A percentile compares a stretch with the other conserved stretches of the same genome.
Evolutionary conservation across 30 jellyfish, hydroid and myxozoan genomes (phyloP).

Genomic region (Hydractinia symbiolongicarpus): DNA sequence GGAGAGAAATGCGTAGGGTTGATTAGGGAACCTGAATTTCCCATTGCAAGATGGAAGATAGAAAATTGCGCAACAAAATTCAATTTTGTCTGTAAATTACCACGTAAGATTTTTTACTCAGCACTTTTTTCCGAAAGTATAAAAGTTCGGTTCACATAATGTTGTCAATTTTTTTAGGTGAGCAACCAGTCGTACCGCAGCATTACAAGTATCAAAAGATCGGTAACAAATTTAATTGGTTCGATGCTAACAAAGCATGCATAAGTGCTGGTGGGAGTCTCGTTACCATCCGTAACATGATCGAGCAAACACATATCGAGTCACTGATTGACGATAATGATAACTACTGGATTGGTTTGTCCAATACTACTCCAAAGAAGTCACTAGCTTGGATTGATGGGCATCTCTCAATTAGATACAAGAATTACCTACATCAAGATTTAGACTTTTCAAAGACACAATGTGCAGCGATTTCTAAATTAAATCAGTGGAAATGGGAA

Average conservation of each 20-base stretch:
- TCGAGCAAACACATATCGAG: not conserved
- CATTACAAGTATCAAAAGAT: not conserved
- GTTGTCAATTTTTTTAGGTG: not conserved
- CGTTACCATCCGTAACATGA: not conserved
- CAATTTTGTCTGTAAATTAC: not conserved
- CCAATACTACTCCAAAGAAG: not conserved
- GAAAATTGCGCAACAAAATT: not conserved
- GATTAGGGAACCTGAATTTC: too few species aligned
- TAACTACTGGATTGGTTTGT: not conserved
- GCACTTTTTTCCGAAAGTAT: not conserved
- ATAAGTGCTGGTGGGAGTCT: conserved; percentile 3
- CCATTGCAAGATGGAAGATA: not conserved
- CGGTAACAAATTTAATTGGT: not conserved
- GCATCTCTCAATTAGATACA: not conserved
- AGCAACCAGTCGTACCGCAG: not conserved
- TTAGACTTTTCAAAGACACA: too few species aligned
- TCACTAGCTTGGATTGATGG: not conserved
- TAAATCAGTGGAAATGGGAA: not conserved
- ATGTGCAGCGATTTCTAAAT: conserved; percentile 5
- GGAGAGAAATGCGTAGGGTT: too few species aligned
- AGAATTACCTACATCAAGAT: not conserved
- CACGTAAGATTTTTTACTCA: not conserved
- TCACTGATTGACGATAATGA: not conserved
- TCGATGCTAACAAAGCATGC: not conserved
- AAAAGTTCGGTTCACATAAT: not conserved